Evolutionary conservation across 2,888 invertebrate species (phyloP), one percentile per base, ranked within the genome.

Genomic region (Nemoura dubitans): DNA sequence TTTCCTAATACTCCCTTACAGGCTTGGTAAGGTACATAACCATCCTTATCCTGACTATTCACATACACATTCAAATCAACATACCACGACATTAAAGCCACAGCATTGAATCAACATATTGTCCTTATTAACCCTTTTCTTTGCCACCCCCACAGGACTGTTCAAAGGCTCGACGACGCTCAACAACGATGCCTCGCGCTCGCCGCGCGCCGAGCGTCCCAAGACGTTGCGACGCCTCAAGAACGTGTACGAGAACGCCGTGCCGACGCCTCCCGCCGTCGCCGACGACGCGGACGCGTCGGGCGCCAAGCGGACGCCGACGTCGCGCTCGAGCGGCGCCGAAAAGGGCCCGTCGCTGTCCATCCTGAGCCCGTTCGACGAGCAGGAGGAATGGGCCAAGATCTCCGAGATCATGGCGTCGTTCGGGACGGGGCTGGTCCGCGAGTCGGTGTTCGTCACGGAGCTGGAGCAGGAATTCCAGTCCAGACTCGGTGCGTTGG

Each of bases 351-450:
- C 94, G 28, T 92, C 93, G 30, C 91, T 93, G 88, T 93, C 93
- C 86, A 94, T 97, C 89, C 93, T 98, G 89, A 97, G 97, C 90
- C 97, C 97, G 0, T 97, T 97, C 91, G 97, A 98, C 92, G 98
- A 98, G 91, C 95, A 97, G 92, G 97, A 98, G 92, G 98, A 98
- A 92, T 98, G 98, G 97, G 97, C 97, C 29, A 97, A 98, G 92
- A 98, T 98, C 90, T 97, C 97, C 83, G 97, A 98, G 92, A 98
- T 98, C 90, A 97, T 98, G 96, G 97, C 97, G 80, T 97, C 97
- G 0, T 97, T 98, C 90, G 98, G 98, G 88, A 96, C 96, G 89
- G 96, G 96, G 87, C 94, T 97, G 59, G 95, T 96, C 21, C 92
- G 95, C 27, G 96, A 96, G 90, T 96, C 95, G 0, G 95, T 96